Percentiles rank a stretch among this genome's conserved stretches.
These are phyloP conservation scores for Lordiphosa mommai DNA, from an alignment of 1,140 invertebrate genomes.

Conservation along the genomic window DNA sequence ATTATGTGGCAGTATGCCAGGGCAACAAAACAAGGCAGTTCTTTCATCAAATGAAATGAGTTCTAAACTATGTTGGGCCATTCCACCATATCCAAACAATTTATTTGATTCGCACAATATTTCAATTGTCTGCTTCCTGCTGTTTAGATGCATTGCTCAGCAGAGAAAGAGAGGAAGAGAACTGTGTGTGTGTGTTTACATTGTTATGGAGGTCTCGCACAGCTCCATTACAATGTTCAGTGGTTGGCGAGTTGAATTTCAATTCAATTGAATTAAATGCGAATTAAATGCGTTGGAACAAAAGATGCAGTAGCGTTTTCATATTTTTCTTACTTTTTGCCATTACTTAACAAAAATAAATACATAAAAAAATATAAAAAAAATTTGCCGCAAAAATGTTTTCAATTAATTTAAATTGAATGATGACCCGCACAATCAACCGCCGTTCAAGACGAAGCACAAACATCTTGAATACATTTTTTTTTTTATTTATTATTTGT, in stretches of 20 bases:
- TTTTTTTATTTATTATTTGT: no score
- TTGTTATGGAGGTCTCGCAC: no score
- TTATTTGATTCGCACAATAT: constrained; percentile 31
- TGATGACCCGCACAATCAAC: constrained; percentile 72
- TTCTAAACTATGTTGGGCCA: no score
- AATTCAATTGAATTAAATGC: constrained; percentile 24
- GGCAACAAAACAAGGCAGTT: no score
- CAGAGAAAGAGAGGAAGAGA: no score
- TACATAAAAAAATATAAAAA: constrained; percentile 27
- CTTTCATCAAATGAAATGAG: no score
- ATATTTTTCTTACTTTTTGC: no score
- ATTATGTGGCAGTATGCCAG: no score
- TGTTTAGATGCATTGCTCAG: constrained; percentile 15
- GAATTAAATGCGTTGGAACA: constrained; percentile 54
- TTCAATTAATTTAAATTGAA: constrained; percentile 79
- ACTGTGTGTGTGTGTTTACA: no score
- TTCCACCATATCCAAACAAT: background rate
- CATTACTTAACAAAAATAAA: constrained; percentile 25
- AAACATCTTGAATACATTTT: no score
- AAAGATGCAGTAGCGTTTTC: background rate
- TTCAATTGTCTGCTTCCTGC: constrained; percentile 34
- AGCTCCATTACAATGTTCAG: background rate
- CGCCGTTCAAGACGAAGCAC: no score
- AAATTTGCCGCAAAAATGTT: constrained; percentile 63
- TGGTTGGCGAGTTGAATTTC: constrained; percentile 43